Percentiles rank a stretch among this genome's conserved stretches.
These are phyloP conservation scores for Apeltes quadracus DNA, from an alignment of 2,113 vertebrate species.

Conservation along the genomic window DNA sequence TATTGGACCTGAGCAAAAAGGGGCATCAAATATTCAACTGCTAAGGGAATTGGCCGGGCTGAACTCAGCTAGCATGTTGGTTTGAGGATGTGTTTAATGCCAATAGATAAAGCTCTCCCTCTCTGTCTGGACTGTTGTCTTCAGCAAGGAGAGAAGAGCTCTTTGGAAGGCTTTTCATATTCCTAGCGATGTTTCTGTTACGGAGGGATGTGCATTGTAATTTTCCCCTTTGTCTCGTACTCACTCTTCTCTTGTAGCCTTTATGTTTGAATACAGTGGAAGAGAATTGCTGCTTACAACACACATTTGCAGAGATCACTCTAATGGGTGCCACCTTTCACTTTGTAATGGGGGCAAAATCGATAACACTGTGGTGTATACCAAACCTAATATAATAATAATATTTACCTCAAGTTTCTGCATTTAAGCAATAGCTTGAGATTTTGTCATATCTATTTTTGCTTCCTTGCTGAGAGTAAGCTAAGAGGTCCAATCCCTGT, in stretches of 20 bases:
- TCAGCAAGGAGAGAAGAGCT: conserved; percentile 25
- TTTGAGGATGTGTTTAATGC: conserved; percentile 24
- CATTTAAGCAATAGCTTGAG: neutral
- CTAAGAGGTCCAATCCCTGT: neutral
- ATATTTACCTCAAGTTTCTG: neutral
- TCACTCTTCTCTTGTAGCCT: conserved; percentile 8
- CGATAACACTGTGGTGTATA: neutral
- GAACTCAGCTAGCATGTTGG: conserved; percentile 39
- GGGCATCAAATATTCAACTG: conserved; percentile 69
- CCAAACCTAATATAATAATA: neutral
- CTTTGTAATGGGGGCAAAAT: neutral
- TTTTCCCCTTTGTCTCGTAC: conserved; percentile 13
- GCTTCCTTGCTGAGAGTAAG: neutral
- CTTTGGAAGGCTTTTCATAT: conserved; percentile 25
- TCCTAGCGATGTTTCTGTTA: conserved; percentile 22
- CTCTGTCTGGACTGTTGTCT: conserved; percentile 5
- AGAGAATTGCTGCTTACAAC: neutral
- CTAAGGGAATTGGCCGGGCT: conserved; percentile 41
- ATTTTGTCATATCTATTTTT: neutral
- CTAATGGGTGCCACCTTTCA: neutral
- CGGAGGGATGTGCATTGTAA: conserved; percentile 15
- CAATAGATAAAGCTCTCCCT: conserved; percentile 34
- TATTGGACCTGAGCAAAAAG: conserved; percentile 37
- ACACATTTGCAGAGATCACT: conserved; percentile 14
- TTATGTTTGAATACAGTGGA: neutral